Percentiles rank a stretch among this genome's conserved stretches.
phyloP scores from a whole-genome alignment of 2,797 vertebrate species.

The Gambusia yucatana region DNA sequence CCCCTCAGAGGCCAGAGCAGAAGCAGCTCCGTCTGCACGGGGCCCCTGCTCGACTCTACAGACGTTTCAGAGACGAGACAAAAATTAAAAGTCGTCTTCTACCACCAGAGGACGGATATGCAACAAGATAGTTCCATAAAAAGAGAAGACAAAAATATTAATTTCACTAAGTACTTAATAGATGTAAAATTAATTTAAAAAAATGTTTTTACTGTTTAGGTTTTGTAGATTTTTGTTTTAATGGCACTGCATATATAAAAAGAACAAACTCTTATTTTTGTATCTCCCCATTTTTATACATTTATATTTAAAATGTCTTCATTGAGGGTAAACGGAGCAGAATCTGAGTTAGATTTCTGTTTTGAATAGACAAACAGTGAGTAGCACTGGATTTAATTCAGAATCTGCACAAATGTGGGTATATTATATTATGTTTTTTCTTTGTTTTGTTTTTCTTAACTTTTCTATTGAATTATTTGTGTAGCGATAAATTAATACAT shows the following conservation, averaged over 20 bases:
- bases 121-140: neutral
- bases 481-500: neutral
- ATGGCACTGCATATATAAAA: neutral
- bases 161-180: neutral
- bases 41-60: neutral
- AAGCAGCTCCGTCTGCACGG: neutral
- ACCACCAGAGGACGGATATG: neutral
- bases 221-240: neutral
- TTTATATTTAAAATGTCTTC: neutral
- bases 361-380: neutral
- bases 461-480: neutral
- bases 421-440: neutral
- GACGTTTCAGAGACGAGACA: neutral
- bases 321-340: neutral
- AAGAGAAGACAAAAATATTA: neutral
- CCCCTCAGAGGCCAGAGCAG: slow-evolving; percentile 32
- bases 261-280: neutral
- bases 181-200: neutral
- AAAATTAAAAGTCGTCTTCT: neutral
- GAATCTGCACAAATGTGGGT: neutral
- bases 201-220: neutral
- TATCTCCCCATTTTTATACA: neutral
- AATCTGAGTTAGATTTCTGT: neutral
- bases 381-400: neutral
- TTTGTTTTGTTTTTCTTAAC: neutral